Evolutionary conservation across 2,113 vertebrate genomes (phyloP).

Genomic region (Clarias gariepinus): DNA sequence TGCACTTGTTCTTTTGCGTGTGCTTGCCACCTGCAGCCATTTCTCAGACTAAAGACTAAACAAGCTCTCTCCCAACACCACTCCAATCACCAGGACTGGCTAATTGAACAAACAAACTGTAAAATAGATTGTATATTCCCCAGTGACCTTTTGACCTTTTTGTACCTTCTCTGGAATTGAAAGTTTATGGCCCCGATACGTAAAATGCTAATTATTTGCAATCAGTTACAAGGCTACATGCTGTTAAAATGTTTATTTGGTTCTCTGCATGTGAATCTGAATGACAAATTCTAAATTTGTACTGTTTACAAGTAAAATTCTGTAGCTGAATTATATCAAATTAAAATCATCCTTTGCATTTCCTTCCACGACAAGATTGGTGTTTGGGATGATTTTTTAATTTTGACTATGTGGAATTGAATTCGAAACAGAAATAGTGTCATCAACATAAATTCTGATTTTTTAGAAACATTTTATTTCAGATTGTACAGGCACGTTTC

Average conservation of each 20-base stretch:
- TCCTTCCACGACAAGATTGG: not conserved
- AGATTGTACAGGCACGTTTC: not conserved
- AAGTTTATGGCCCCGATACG: not conserved
- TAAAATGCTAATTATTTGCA: not conserved
- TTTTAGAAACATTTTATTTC: not conserved
- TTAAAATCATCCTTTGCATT: not conserved
- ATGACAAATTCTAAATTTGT: not conserved
- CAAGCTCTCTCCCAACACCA: not conserved
- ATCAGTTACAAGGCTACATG: not conserved
- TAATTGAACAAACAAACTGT: slow-evolving; percentile 51
- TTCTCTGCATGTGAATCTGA: not conserved
- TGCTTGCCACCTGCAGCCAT: slow-evolving; percentile 24
- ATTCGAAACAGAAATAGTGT: not conserved
- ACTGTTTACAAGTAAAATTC: not conserved
- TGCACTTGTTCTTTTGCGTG: slow-evolving; percentile 31
- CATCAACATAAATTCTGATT: not conserved
- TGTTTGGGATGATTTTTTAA: not conserved
- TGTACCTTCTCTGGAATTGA: not conserved
- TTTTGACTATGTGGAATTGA: not conserved
- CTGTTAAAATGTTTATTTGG: not conserved
- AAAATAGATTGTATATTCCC: slow-evolving; percentile 38
- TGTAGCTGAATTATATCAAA: not conserved
- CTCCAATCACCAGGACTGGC: slow-evolving; percentile 26
- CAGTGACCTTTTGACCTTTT: slow-evolving; percentile 51
- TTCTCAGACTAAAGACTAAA: slow-evolving; percentile 19